These are phyloP conservation scores for Drosophila grimshawi DNA, from an alignment of 1,140 invertebrate genomes.

Conservation along the genomic window DNA sequence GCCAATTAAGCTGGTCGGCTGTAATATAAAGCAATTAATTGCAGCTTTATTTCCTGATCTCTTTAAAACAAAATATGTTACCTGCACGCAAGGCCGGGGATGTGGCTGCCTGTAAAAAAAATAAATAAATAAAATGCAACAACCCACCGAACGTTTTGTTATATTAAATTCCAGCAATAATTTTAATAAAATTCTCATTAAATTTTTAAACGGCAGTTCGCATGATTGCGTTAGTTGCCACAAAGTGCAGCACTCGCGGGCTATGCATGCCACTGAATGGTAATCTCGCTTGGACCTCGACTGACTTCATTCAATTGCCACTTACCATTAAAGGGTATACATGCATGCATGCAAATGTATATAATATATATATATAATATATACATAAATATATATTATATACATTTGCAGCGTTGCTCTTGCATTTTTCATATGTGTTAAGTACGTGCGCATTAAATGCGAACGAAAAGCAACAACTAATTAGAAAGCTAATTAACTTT, in stretches of 20 bases:
- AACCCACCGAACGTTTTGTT: slow-evolving; percentile 59
- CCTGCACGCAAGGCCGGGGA: slow-evolving; percentile 47
- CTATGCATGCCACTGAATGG: not conserved
- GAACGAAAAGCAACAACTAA: slow-evolving; percentile 73
- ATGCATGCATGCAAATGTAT: not conserved
- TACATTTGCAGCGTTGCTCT: not conserved
- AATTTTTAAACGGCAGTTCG: slow-evolving; percentile 59
- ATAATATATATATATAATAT: not conserved
- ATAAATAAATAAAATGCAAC: slow-evolving; percentile 11
- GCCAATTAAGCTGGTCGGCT: slow-evolving; percentile 2
- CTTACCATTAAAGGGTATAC: slow-evolving; percentile 48
- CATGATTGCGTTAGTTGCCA: slow-evolving; percentile 38
- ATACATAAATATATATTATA: not conserved
- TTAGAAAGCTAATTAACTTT: slow-evolving; percentile 80
- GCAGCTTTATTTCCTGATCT: slow-evolving; percentile 57
- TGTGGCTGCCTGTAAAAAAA: too few relatives aligned
- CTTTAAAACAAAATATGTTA: slow-evolving; percentile 52
- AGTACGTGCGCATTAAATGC: slow-evolving; percentile 49
- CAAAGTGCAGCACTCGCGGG: slow-evolving; percentile 20
- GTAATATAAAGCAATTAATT: slow-evolving; percentile 72
- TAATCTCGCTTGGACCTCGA: slow-evolving; percentile 12
- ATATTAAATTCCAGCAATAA: slow-evolving; percentile 65
- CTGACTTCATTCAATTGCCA: slow-evolving; percentile 9
- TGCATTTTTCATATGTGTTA: slow-evolving; percentile 70
- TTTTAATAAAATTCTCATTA: slow-evolving; percentile 69